Percentiles rank a stretch among this genome's conserved stretches.
phyloP scores from a whole-genome alignment of 2,113 vertebrate genomes.

The Leucoraja erinaceus region DNA sequence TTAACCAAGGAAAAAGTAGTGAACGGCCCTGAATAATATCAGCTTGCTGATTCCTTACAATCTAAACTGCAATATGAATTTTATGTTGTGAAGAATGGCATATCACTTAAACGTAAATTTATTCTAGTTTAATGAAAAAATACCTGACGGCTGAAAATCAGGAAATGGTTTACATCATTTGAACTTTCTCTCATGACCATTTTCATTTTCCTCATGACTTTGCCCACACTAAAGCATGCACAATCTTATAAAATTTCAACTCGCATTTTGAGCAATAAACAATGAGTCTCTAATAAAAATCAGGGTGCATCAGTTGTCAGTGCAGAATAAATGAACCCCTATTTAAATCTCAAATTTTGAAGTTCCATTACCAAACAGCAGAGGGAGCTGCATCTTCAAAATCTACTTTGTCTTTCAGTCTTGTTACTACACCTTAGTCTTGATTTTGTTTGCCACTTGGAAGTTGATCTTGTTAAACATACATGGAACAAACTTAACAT shows the following conservation, averaged over 20 bases:
- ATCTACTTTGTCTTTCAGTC: background rate
- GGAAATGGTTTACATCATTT: background rate
- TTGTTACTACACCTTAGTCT: background rate
- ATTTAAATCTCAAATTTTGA: background rate
- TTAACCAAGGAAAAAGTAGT: background rate
- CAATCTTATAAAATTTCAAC: background rate
- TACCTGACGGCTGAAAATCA: background rate
- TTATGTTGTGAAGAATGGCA: background rate
- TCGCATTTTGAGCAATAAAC: background rate
- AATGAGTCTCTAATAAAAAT: background rate
- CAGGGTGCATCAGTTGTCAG: background rate
- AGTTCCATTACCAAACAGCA: background rate
- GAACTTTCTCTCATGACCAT: background rate
- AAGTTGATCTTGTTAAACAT: background rate
- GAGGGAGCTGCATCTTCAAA: slow-evolving; percentile 3
- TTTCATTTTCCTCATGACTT: no score
- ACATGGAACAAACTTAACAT: background rate
- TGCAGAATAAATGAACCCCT: background rate
- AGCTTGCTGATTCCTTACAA: background rate
- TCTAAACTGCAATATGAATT: no score
- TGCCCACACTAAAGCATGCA: no score
- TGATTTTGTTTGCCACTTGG: background rate
- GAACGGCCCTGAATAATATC: background rate
- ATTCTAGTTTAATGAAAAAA: background rate
- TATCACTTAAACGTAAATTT: background rate